Percentiles rank a stretch among this genome's conserved stretches.
Conservation (phyloP, 35 echinoderm and acorn worm genomes). For the Eucidaris tribuloides region DNA sequence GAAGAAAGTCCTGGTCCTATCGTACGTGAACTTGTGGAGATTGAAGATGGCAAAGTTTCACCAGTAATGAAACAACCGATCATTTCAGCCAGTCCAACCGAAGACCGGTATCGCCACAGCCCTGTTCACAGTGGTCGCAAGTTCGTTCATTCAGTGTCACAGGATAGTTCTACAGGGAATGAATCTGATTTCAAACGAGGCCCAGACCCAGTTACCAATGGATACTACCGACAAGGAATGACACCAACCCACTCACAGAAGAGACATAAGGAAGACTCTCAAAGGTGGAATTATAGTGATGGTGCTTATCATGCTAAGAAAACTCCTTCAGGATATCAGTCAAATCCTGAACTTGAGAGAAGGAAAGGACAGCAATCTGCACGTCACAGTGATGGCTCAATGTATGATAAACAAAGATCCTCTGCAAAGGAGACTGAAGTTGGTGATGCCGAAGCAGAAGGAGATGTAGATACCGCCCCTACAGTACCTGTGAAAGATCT, state of each 20-base stretch:
- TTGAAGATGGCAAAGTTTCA: slow-evolving; percentile 6
- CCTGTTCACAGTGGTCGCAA: background rate
- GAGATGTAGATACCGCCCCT: background rate
- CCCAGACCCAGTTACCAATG: too few species aligned
- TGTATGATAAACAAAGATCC: background rate
- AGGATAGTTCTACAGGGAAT: slow-evolving; percentile 27
- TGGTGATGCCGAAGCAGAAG: background rate
- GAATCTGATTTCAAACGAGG: background rate
- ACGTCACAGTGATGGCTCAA: background rate
- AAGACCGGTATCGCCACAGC: background rate
- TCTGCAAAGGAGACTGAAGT: background rate
- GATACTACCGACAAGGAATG: background rate
- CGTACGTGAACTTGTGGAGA: background rate
- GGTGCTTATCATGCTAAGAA: background rate
- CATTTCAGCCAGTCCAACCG: background rate
- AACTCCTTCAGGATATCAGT: slow-evolving; percentile 6
- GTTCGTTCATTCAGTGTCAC: slow-evolving; percentile 5
- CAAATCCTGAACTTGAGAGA: slow-evolving; percentile 2
- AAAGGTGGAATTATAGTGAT: background rate
- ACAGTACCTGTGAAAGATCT: slow-evolving; percentile 28
- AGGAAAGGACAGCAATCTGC: background rate
- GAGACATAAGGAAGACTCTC: background rate
- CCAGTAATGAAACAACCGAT: slow-evolving; percentile 8
- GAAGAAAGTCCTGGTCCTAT: slow-evolving; percentile 6
- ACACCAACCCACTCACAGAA: background rate